These are phyloP conservation scores for Megamerina dolium DNA, from an alignment of 2,888 invertebrate genomes.

Conservation along the genomic window DNA sequence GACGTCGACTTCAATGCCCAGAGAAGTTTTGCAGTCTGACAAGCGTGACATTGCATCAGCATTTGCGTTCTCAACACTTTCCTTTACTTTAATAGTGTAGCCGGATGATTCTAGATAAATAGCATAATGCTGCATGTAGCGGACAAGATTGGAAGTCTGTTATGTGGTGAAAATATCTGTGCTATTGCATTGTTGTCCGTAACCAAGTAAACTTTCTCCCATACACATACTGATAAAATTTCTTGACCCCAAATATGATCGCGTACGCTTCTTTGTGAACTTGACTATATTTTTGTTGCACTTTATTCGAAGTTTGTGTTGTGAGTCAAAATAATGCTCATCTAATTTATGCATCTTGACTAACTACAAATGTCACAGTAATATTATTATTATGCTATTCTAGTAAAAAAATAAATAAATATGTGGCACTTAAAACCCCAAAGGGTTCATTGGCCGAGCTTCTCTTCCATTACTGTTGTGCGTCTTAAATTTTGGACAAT, in stretches of 20 bases:
- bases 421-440: no score
- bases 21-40: not conserved
- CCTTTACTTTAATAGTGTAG: constrained; percentile 7
- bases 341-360: no score
- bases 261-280: constrained; percentile 30
- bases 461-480: no score
- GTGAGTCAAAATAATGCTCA: no score
- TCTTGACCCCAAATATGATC: constrained; percentile 40
- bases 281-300: constrained; percentile 20
- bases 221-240: no score
- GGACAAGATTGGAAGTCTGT: not conserved
- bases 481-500: no score
- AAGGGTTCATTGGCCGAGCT: no score
- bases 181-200: constrained; percentile 27
- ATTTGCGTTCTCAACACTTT: constrained; percentile 10
- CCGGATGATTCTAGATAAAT: constrained; percentile 8
- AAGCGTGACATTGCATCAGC: constrained; percentile 13
- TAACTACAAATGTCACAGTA: no score
- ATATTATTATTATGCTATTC: no score
- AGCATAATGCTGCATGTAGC: constrained; percentile 23
- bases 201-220: constrained; percentile 28
- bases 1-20: constrained; percentile 8
- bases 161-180: not conserved
- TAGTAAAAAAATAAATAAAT: no score
- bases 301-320: no score